These are phyloP conservation scores for Leptinotarsa peninsularis DNA, from an alignment of 2,888 invertebrate genomes.

Conservation along the genomic window DNA sequence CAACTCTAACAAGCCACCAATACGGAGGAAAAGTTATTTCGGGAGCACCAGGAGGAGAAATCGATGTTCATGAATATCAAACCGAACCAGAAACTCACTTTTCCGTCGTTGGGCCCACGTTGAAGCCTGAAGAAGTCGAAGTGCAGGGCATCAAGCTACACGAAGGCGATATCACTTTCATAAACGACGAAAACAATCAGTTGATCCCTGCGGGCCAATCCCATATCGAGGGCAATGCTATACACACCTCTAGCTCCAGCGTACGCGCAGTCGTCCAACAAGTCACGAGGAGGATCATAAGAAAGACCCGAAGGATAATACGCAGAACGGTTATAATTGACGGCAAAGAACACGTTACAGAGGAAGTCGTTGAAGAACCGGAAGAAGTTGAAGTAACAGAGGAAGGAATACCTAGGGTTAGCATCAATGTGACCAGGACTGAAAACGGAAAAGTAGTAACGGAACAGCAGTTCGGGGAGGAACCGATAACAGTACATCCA, in stretches of 20 bases:
- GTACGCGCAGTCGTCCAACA: constrained; percentile 86
- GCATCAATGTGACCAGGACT: constrained; percentile 74
- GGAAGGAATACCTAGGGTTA: constrained; percentile 78
- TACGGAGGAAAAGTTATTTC: constrained; percentile 75
- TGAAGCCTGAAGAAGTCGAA: constrained; percentile 66
- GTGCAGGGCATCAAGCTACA: constrained; percentile 63
- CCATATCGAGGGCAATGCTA: constrained; percentile 59
- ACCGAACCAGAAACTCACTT: constrained; percentile 73
- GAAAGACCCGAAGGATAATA: constrained; percentile 80
- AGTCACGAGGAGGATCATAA: constrained; percentile 81
- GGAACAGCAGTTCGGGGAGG: constrained; percentile 63
- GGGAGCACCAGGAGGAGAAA: constrained; percentile 73
- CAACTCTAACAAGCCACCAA: constrained; percentile 73
- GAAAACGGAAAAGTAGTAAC: constrained; percentile 68
- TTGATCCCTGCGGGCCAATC: constrained; percentile 56
- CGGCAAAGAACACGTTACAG: constrained; percentile 85
- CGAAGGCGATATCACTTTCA: constrained; percentile 65
- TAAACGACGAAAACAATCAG: constrained; percentile 59
- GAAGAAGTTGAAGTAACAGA: constrained; percentile 80
- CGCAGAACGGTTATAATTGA: constrained; percentile 82
- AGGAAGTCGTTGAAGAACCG: constrained; percentile 87
- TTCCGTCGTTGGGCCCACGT: constrained; percentile 70
- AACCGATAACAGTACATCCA: constrained; percentile 54
- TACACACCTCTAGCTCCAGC: constrained; percentile 76
- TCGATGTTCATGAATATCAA: constrained; percentile 76